Conservation (phyloP, 2,113 vertebrate species). For the Cinclus mexicanus region DNA sequence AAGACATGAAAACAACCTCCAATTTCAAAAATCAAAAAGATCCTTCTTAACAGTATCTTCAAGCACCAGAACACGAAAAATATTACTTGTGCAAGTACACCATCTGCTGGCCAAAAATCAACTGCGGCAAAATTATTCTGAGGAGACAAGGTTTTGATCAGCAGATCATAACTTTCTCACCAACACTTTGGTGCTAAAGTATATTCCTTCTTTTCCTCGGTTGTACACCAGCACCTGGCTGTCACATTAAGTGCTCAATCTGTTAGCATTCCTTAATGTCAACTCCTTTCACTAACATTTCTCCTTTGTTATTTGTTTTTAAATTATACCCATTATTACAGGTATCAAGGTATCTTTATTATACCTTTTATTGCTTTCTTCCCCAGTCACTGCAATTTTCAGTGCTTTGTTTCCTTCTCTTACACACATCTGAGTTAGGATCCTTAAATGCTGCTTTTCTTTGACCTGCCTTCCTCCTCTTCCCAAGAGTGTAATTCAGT, state of each 20-base stretch:
- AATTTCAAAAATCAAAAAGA: background rate
- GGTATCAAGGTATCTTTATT: background rate
- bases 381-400: background rate
- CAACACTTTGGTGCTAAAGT: background rate
- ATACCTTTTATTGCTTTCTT: background rate
- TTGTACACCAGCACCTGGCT: background rate
- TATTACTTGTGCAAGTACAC: conserved; percentile 51
- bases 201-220: background rate
- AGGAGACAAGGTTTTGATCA: background rate
- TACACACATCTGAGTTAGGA: background rate
- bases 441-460: background rate
- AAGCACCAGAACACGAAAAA: background rate
- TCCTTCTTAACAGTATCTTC: background rate
- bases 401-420: background rate
- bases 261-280: background rate
- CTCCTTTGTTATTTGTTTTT: background rate
- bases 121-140: background rate
- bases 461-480: background rate
- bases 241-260: background rate
- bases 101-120: conserved; percentile 68
- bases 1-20: background rate
- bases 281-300: background rate
- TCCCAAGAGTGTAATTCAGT: background rate
- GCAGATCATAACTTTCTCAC: background rate
- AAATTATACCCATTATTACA: background rate